Evolutionary conservation across 1,140 invertebrate genomes (phyloP).

Genomic region (Wiebesia pumilae): DNA sequence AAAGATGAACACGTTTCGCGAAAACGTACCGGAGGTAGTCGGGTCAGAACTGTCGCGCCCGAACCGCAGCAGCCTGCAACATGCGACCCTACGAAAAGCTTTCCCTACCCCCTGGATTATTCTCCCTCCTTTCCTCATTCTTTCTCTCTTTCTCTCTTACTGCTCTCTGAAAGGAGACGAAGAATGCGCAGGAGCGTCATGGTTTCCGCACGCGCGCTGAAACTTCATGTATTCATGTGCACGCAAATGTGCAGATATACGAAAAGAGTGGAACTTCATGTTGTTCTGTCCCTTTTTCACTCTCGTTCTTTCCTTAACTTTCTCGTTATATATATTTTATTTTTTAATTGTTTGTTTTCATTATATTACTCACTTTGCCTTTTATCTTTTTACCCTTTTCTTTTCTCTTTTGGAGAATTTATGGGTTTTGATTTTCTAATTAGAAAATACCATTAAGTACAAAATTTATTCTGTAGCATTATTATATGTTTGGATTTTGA

Average conservation of each 20-base stretch:
- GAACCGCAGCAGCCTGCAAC: slow-evolving; percentile 74
- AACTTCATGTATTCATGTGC: background rate
- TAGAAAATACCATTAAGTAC: too few species aligned
- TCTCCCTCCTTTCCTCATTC: slow-evolving; percentile 53
- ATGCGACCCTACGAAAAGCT: slow-evolving; percentile 62
- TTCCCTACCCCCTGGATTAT: slow-evolving; percentile 39
- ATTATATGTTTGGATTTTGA: too few species aligned
- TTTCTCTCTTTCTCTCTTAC: background rate
- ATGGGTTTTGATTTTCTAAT: too few species aligned
- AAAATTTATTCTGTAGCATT: too few species aligned
- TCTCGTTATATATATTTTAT: background rate
- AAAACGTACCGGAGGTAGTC: slow-evolving; percentile 67
- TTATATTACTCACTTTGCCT: background rate
- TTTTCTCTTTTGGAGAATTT: background rate
- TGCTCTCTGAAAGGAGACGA: slow-evolving; percentile 47
- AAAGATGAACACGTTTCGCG: slow-evolving; percentile 53
- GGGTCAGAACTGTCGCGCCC: slow-evolving; percentile 74
- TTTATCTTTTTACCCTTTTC: background rate
- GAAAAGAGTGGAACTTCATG: background rate
- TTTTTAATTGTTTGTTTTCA: background rate
- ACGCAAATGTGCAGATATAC: background rate
- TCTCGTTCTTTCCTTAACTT: slow-evolving; percentile 26
- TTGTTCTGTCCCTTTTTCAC: background rate
- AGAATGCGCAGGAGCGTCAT: slow-evolving; percentile 51
- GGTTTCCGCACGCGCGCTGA: slow-evolving; percentile 26